Evolutionary conservation across 2,888 invertebrate species (phyloP).

Genomic region (Patella caerulea): DNA sequence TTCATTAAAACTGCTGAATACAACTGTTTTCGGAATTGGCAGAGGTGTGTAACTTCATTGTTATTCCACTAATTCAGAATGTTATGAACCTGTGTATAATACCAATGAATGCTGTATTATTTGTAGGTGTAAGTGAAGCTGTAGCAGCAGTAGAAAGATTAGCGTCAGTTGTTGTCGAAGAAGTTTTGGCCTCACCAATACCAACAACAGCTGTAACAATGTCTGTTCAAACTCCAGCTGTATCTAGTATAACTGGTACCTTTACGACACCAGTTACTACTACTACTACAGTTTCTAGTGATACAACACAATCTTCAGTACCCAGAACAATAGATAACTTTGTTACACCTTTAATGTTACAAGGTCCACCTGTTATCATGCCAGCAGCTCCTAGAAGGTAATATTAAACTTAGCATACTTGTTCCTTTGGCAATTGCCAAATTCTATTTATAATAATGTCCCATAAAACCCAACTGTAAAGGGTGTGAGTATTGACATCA

Average conservation of each 20-base stretch:
- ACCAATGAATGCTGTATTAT: neutral
- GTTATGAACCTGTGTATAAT: too few species aligned
- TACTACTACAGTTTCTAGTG: conserved; percentile 28
- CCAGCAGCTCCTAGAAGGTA: conserved; percentile 8
- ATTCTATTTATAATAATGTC: too few species aligned
- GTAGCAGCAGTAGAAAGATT: conserved; percentile 53
- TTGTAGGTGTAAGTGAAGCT: conserved; percentile 41
- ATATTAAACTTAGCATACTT: neutral
- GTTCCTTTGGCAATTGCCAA: too few species aligned
- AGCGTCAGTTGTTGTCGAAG: conserved; percentile 52
- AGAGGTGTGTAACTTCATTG: too few species aligned
- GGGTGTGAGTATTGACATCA: too few species aligned
- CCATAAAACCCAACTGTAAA: too few species aligned
- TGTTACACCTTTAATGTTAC: conserved; percentile 7
- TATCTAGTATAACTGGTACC: conserved; percentile 12
- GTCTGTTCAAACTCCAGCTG: conserved; percentile 10
- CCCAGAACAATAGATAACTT: conserved; percentile 17
- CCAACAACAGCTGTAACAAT: conserved; percentile 25
- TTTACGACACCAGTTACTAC: conserved; percentile 18
- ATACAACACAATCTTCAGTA: conserved; percentile 25
- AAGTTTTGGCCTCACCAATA: conserved; percentile 42
- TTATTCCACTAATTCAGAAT: too few species aligned
- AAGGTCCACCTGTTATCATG: neutral
- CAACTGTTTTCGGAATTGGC: too few species aligned
- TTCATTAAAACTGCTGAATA: too few species aligned